Conservation (phyloP, 2,113 vertebrate genomes). For the Callocephalon fimbriatum region DNA sequence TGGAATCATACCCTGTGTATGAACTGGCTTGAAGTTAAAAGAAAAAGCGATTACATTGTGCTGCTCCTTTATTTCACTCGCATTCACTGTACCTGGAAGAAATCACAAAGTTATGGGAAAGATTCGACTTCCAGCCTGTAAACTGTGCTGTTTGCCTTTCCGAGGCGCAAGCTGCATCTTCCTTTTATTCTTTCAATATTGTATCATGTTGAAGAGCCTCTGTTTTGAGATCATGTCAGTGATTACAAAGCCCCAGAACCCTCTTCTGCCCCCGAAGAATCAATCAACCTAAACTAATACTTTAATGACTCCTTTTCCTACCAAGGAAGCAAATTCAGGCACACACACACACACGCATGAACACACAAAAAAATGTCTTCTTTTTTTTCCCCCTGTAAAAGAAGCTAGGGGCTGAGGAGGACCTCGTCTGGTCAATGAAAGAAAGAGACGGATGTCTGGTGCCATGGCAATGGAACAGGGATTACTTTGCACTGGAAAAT, state of each 20-base stretch:
- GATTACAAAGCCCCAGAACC: conserved; percentile 62
- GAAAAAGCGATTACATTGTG: neutral
- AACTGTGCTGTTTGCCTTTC: neutral
- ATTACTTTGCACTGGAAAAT: conserved; percentile 89
- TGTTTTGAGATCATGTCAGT: conserved; percentile 31
- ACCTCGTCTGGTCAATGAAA: conserved; percentile 87
- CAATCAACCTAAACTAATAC: conserved; percentile 76
- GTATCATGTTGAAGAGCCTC: conserved; percentile 24
- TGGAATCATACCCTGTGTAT: neutral
- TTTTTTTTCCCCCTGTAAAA: neutral
- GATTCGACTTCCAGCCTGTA: neutral
- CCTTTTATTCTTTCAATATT: conserved; percentile 5
- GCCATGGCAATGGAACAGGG: conserved; percentile 89
- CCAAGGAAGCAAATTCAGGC: conserved; percentile 73
- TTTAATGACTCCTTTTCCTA: conserved; percentile 77
- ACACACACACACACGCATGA: neutral
- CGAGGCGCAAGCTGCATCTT: neutral
- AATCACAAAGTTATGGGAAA: neutral
- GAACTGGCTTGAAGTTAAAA: neutral
- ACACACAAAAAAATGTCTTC: neutral
- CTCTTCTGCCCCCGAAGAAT: conserved; percentile 63
- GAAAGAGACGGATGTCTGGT: conserved; percentile 89
- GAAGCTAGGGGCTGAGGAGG: conserved; percentile 61
- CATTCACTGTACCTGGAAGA: neutral
- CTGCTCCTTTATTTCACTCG: neutral